A percentile compares a stretch with the other conserved stretches of the same genome.
Conservation (phyloP, 2,888 invertebrate genomes). For the Osmoderma eremita region DNA sequence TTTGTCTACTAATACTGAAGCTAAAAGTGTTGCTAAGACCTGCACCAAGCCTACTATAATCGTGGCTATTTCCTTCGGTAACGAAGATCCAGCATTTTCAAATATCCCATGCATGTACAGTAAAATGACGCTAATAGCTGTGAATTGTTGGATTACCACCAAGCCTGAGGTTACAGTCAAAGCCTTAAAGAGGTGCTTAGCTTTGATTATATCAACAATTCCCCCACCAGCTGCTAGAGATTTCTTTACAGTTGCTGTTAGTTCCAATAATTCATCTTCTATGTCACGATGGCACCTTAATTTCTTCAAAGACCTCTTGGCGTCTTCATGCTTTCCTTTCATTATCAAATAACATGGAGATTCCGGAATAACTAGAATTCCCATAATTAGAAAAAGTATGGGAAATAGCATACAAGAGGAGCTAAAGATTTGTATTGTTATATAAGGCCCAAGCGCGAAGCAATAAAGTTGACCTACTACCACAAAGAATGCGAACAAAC, state of each 20-base stretch:
- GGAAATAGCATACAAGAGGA: conserved; percentile 35
- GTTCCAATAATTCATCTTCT: conserved; percentile 70
- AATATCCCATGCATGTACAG: conserved; percentile 82
- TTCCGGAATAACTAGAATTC: conserved; percentile 42
- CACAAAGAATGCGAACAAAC: conserved; percentile 40
- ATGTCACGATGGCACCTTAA: conserved; percentile 77
- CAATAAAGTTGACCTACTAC: conserved; percentile 41
- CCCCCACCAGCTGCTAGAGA: conserved; percentile 62
- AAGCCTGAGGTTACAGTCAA: conserved; percentile 72
- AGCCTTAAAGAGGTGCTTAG: conserved; percentile 79
- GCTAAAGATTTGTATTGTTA: conserved; percentile 29
- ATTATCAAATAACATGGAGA: conserved; percentile 43
- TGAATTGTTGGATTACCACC: conserved; percentile 79
- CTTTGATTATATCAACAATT: conserved; percentile 62
- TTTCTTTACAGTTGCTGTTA: conserved; percentile 60
- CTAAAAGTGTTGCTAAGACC: conserved; percentile 75
- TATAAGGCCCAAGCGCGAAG: conserved; percentile 43
- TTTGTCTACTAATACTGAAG: conserved; percentile 80
- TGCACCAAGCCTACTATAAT: conserved; percentile 81
- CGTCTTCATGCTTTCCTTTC: conserved; percentile 64
- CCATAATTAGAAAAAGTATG: conserved; percentile 32
- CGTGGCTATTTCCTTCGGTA: conserved; percentile 72
- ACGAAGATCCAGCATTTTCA: conserved; percentile 69
- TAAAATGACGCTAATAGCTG: conserved; percentile 82
- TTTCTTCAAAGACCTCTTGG: conserved; percentile 70